Conservation (phyloP, 2,888 invertebrate species). For the Hartigia nigra region DNA sequence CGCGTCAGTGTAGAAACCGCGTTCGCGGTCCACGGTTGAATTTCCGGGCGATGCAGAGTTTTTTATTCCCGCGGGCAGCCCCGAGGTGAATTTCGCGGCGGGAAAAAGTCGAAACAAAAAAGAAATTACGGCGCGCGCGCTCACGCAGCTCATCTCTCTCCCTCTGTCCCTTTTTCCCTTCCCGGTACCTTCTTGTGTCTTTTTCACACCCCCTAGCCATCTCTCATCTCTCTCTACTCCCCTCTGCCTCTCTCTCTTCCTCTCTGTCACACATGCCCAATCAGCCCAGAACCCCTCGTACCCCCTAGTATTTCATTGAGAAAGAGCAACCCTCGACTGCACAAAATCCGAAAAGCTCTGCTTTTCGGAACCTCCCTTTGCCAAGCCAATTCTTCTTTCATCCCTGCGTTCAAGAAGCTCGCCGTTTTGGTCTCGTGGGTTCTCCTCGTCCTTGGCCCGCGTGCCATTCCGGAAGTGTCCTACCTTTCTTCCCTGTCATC, state of each 20-base stretch:
- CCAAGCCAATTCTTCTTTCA: neutral
- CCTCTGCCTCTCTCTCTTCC: neutral
- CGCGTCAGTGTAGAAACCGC: constrained; percentile 66
- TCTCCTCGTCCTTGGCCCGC: neutral
- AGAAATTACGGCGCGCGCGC: neutral
- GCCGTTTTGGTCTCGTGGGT: neutral
- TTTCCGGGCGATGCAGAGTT: constrained; percentile 54
- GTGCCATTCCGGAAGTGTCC: neutral
- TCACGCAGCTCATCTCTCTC: neutral
- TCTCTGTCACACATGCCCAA: neutral
- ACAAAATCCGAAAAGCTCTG: neutral
- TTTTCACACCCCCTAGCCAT: neutral
- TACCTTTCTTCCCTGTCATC: neutral
- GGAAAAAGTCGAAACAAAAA: constrained; percentile 1
- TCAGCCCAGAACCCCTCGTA: neutral
- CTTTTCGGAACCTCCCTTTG: neutral
- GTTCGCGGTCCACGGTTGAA: constrained; percentile 66
- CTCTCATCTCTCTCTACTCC: neutral
- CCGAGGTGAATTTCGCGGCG: constrained; percentile 23
- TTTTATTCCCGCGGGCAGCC: constrained; percentile 34
- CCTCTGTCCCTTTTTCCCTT: neutral
- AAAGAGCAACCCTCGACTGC: neutral
- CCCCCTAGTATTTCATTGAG: neutral
- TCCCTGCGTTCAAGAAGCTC: neutral
- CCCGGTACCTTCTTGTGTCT: neutral